phyloP scores from a whole-genome alignment of 1,140 invertebrate genomes.

The Philaenus spumarius region DNA sequence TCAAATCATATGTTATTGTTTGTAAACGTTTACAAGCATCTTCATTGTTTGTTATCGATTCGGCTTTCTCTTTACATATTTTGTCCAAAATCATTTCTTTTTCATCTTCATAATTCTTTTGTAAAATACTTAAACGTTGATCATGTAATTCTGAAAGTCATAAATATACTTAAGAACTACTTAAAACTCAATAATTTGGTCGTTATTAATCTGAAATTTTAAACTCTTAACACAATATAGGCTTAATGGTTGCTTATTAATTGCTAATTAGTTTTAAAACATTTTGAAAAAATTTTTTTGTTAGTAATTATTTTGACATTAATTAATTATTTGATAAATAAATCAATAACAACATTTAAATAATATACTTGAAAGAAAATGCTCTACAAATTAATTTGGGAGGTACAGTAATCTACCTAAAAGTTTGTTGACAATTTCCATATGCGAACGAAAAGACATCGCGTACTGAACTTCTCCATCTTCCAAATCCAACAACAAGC shows the following conservation, averaged over 20 bases:
- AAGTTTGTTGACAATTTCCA: conserved; percentile 56
- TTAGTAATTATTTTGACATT: no score
- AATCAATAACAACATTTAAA: no score
- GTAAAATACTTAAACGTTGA: conserved; percentile 45
- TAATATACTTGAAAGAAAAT: no score
- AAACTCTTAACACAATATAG: no score
- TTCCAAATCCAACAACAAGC: conserved; percentile 54
- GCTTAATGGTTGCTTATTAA: no score
- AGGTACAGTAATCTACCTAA: conserved; percentile 46
- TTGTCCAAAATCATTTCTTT: conserved; percentile 24
- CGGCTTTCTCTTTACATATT: conserved; percentile 31
- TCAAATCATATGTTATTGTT: conserved; percentile 31
- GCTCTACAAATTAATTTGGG: no score
- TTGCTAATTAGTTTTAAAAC: no score
- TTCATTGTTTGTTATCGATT: conserved; percentile 26
- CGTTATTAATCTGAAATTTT: no score
- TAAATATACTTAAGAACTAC: no score
- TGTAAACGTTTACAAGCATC: conserved; percentile 31
- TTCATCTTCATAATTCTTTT: conserved; percentile 46
- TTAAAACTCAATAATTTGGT: no score
- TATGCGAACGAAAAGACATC: conserved; percentile 57
- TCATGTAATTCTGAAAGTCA: conserved; percentile 39
- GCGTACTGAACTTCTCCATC: conserved; percentile 62
- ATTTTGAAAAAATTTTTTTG: no score
- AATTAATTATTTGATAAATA: no score